Evolutionary conservation across 2,888 invertebrate genomes (phyloP), one percentile per base, ranked within the genome.

Genomic region (Amblyjoppa proteus): DNA sequence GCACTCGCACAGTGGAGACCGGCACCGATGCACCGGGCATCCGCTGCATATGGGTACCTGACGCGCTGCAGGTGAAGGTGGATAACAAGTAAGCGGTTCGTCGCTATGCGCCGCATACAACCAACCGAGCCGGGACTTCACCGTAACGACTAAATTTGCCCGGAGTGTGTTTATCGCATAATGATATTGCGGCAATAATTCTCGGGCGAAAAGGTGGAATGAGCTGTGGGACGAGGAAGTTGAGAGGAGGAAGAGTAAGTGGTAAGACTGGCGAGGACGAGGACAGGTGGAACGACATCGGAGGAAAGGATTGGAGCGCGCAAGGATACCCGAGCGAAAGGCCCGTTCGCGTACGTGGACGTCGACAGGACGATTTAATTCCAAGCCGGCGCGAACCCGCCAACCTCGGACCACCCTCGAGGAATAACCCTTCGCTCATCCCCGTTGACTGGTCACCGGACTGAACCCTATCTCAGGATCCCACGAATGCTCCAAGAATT

Each of bases 131-230:
- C n/a, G 80, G 80, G 4, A 34, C 61, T 64, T 64, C 61, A 7
- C 83, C 77, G 88, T 91, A 91, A 91, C 91, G 89, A 90, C 90
- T 91, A 90, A 92, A 91, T 91, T 90, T 89, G 86, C 91, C 88
- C 83, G 89, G 87, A 88, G 81, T 89, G 89, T 85, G 87, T 87
- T 89, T 89, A 90, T 90, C 89, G 88, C 86, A 74, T 86, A 84
- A 88, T 85, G 81, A 89, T 86, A 84, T 86, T 87, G 84, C 84
- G 79, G 85, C 83, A 86, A 82, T 85, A 83, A 85, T 87, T 86
- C 77, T 81, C 80, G 70, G 64, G 64, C 34, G 49, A 69, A 79
- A 56, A 70, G 51, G 58, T 31, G 49, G 49, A 53, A 73, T 61
- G 38, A 69, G 78, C 56, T 68, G 68, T n/a, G 64, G 45, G 25